Conservation (phyloP, 2,113 vertebrate genomes). For the Jacana jacana region DNA sequence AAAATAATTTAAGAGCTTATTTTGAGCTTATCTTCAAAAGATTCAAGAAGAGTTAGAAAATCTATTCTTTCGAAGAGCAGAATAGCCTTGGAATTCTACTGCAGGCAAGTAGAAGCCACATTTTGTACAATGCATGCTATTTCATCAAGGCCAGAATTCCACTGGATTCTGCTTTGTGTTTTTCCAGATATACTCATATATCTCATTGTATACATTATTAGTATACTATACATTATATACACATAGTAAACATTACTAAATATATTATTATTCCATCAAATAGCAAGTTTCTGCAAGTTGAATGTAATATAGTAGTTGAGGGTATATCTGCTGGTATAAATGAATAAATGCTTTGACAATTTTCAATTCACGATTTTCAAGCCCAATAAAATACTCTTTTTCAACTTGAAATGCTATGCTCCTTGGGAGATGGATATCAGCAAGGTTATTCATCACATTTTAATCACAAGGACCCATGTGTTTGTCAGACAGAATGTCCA, state of each 20-base stretch:
- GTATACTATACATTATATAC: background rate
- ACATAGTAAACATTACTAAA: background rate
- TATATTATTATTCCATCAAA: background rate
- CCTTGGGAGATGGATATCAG: background rate
- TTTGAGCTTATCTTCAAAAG: background rate
- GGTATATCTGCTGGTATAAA: background rate
- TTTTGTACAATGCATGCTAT: background rate
- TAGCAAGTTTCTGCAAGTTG: background rate
- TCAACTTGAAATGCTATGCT: background rate
- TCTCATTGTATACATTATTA: background rate
- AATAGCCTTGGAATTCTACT: background rate
- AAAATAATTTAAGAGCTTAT: background rate
- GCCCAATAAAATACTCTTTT: background rate
- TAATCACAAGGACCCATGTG: conserved; percentile 19
- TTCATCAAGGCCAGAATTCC: background rate
- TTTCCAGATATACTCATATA: background rate
- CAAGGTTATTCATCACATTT: conserved; percentile 37
- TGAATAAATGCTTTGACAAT: background rate
- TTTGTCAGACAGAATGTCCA: conserved; percentile 39
- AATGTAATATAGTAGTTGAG: background rate
- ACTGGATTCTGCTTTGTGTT: background rate
- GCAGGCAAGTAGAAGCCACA: background rate
- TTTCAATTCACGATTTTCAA: background rate
- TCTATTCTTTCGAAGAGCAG: background rate
- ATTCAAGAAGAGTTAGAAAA: background rate